Percentiles rank a stretch among this genome's conserved stretches.
These are phyloP conservation scores for Micronycteris hirsuta DNA, from an alignment of 2,113 vertebrate species.

Conservation along the genomic window DNA sequence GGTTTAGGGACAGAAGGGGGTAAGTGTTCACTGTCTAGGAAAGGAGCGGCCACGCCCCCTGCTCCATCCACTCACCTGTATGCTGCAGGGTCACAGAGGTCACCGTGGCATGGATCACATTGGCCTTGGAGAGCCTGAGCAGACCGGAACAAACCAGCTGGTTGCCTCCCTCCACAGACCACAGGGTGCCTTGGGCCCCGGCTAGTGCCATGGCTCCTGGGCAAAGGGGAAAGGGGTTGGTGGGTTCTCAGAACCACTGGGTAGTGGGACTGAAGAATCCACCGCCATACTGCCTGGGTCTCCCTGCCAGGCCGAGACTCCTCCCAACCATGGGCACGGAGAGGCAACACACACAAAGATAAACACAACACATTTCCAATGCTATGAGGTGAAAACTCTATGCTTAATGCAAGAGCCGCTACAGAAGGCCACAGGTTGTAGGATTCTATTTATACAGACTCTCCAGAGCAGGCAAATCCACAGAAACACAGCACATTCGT, in stretches of 20 bases:
- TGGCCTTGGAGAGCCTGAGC: slow-evolving; percentile 92
- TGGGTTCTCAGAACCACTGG: background rate
- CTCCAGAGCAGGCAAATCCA: background rate
- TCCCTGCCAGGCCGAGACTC: background rate
- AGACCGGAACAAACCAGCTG: slow-evolving; percentile 94
- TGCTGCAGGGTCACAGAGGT: slow-evolving; percentile 84
- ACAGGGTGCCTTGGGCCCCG: slow-evolving; percentile 93
- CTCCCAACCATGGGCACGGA: background rate
- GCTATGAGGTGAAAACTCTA: background rate
- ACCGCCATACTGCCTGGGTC: background rate
- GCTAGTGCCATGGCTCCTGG: slow-evolving; percentile 94
- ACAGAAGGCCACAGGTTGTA: background rate
- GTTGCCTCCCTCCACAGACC: slow-evolving; percentile 98
- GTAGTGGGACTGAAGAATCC: background rate
- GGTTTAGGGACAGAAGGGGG: background rate
- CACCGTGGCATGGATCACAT: slow-evolving; percentile 88
- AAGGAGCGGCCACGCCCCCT: fast-evolving
- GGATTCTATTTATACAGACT: background rate
- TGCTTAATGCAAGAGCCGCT: background rate
- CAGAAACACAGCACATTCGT: background rate
- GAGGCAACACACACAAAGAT: background rate
- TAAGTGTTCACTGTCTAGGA: background rate
- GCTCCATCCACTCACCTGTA: slow-evolving; percentile 76
- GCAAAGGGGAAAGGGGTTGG: background rate
- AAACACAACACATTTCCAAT: background rate